Percentiles rank a stretch among this genome's conserved stretches.
Evolutionary conservation across 2,888 invertebrate species (phyloP).

Genomic region (Oeneis ivallda): DNA sequence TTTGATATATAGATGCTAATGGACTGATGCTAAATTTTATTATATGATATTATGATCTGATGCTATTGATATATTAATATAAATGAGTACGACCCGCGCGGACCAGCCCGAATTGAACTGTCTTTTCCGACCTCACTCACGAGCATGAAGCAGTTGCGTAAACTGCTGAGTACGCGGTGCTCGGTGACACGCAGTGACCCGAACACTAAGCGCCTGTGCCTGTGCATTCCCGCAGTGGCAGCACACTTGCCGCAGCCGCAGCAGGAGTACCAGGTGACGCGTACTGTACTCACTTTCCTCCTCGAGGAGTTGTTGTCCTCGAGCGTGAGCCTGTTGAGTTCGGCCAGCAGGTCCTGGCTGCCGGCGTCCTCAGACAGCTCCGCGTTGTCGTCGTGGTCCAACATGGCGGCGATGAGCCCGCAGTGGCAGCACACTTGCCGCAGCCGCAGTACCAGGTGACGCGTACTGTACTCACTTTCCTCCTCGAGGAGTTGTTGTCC

Average conservation of each 20-base stretch:
- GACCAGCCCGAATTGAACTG: no score
- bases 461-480: constrained; percentile 65
- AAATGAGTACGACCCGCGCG: no score
- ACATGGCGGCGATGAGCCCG: constrained; percentile 86
- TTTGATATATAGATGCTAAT: no score
- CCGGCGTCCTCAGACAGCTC: constrained; percentile 51
- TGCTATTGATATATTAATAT: no score
- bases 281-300: constrained; percentile 29
- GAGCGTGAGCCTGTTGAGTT: constrained; percentile 83
- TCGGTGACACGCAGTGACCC: no score
- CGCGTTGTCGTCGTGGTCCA: constrained; percentile 64
- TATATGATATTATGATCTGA: no score
- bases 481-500: constrained; percentile 46
- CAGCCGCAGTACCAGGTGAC: constrained; percentile 92
- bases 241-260: constrained; percentile 94
- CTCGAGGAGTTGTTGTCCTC: constrained; percentile 51
- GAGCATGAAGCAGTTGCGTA: no score
- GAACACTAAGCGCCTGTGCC: no score
- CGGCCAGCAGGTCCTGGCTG: constrained; percentile 83
- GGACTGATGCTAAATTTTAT: no score
- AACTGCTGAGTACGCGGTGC: no score
- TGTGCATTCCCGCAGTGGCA: constrained; percentile 94
- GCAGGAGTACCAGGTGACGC: constrained; percentile 86
- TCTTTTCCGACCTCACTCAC: no score
- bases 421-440: constrained; percentile 96